These are phyloP conservation scores for Echinometra lucunter DNA, from an alignment of 53 echinoderm and acorn worm genomes.

Conservation along the genomic window DNA sequence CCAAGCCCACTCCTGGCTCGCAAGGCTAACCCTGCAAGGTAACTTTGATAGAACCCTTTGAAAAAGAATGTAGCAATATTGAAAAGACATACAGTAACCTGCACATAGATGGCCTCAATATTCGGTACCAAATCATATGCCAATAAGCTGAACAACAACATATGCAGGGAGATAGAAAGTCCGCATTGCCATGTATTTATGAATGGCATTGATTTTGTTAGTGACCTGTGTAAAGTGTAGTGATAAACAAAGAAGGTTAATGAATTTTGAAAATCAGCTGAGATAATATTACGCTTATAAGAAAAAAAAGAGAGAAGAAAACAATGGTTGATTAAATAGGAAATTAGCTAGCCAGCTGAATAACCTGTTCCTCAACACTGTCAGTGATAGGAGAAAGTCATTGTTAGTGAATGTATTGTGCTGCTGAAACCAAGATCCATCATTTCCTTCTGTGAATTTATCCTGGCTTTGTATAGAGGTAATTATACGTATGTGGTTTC, in stretches of 20 bases:
- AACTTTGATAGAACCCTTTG: neutral
- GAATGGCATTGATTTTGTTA: neutral
- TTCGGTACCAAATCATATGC: too few relatives aligned
- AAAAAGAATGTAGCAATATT: neutral
- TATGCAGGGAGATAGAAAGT: neutral
- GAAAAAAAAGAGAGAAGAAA: neutral
- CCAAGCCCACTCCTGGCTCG: slow-evolving; percentile 70
- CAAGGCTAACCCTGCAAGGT: slow-evolving; percentile 23
- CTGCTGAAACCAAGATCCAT: neutral
- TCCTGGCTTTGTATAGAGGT: neutral
- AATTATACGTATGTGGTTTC: neutral
- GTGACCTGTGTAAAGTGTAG: neutral
- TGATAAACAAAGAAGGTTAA: neutral
- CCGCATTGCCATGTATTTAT: slow-evolving; percentile 3
- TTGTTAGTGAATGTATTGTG: neutral
- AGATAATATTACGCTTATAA: neutral
- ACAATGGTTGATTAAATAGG: neutral
- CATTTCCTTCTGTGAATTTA: neutral
- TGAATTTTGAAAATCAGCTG: neutral
- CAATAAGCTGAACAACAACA: too few relatives aligned
- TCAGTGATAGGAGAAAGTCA: slow-evolving; percentile 18
- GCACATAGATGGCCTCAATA: too few relatives aligned
- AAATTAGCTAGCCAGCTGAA: slow-evolving; percentile 35
- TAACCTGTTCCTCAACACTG: neutral
- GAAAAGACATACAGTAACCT: too few relatives aligned